Evolutionary conservation across 2,113 vertebrate genomes (phyloP).

Genomic region (Crotophaga sulcirostris): DNA sequence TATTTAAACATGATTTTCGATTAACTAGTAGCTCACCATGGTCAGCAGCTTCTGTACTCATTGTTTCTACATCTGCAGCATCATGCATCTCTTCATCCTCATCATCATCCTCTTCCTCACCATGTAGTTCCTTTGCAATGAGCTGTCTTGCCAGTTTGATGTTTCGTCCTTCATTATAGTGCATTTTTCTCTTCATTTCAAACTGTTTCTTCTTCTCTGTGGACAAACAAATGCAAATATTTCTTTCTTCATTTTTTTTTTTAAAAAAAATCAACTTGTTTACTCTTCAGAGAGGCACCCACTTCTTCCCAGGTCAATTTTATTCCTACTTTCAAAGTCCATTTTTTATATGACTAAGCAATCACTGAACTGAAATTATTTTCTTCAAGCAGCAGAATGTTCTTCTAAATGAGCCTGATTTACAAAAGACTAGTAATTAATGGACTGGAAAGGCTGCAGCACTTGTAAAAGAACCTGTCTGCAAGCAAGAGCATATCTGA

Average conservation of each 20-base stretch:
- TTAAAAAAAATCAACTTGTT: not conserved
- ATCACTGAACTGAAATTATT: not conserved
- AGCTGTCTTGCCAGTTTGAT: conserved; percentile 95
- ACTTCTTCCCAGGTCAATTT: not conserved
- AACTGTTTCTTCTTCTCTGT: conserved; percentile 92
- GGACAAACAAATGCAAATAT: not conserved
- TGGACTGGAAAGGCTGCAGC: not conserved
- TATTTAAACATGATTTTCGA: not conserved
- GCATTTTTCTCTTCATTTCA: conserved; percentile 97
- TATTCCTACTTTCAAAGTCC: not conserved
- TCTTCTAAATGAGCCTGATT: not conserved
- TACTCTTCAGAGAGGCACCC: not conserved
- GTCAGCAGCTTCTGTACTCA: conserved; percentile 63
- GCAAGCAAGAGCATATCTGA: not conserved
- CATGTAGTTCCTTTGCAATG: conserved; percentile 90
- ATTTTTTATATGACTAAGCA: not conserved
- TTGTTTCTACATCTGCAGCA: conserved; percentile 81
- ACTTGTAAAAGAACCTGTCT: not conserved
- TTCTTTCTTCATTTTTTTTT: not conserved
- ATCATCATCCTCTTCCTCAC: conserved; percentile 80
- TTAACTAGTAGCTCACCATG: conserved; percentile 64
- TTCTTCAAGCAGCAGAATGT: not conserved
- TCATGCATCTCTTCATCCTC: conserved; percentile 86
- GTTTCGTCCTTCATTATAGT: conserved; percentile 96
- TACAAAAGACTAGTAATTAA: not conserved